phyloP scores from a whole-genome alignment of 2,797 vertebrate genomes.

The Pseudopleuronectes americanus region DNA sequence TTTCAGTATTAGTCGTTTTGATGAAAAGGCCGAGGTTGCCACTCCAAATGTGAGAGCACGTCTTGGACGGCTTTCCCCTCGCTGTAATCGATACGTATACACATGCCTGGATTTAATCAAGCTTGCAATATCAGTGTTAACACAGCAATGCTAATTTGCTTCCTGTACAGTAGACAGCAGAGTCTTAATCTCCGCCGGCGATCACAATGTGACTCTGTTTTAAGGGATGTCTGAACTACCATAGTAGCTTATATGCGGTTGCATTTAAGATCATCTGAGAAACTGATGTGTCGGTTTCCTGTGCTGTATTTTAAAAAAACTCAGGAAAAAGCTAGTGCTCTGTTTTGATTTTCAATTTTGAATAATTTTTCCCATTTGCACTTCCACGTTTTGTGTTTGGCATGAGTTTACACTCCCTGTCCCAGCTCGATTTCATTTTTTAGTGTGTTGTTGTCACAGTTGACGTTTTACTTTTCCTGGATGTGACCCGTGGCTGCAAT shows the following conservation, averaged over 20 bases:
- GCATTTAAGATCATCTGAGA: conserved; percentile 30
- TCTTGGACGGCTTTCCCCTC: conserved; percentile 63
- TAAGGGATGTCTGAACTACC: conserved; percentile 20
- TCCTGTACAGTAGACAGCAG: conserved; percentile 44
- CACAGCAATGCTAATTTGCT: conserved; percentile 60
- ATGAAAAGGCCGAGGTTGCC: conserved; percentile 60
- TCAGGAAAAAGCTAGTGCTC: background rate
- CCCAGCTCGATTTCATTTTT: too few relatives aligned
- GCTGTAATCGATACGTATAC: conserved; percentile 57
- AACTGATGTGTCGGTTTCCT: conserved; percentile 14
- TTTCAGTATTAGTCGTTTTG: conserved; percentile 56
- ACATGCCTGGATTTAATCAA: conserved; percentile 70
- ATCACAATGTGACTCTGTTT: conserved; percentile 41
- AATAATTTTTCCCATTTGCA: too few relatives aligned
- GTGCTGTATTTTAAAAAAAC: background rate
- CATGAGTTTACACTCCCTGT: too few relatives aligned
- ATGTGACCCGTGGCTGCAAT: too few relatives aligned
- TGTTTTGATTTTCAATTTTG: too few relatives aligned
- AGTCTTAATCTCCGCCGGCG: conserved; percentile 52
- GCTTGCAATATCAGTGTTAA: conserved; percentile 58
- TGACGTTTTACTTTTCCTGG: too few relatives aligned
- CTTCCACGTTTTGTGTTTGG: too few relatives aligned
- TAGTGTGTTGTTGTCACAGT: too few relatives aligned
- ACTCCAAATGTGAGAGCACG: conserved; percentile 62
- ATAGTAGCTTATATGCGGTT: background rate